phyloP scores from a whole-genome alignment of 2,888 invertebrate genomes.

The Osmoderma eremita region DNA sequence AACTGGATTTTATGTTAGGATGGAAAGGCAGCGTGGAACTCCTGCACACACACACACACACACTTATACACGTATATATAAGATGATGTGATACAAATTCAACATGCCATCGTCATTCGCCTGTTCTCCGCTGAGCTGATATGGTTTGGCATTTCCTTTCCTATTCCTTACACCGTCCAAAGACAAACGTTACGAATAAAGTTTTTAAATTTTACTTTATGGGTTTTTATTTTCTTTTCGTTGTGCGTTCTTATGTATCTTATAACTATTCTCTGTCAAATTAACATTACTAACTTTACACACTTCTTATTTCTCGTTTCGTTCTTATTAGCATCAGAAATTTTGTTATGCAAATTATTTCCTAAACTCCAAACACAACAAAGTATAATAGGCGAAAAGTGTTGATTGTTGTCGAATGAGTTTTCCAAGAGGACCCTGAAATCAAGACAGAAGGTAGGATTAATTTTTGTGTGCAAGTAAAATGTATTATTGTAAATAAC shows the following conservation, averaged over 20 bases:
- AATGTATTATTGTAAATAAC: neutral
- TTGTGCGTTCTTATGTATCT: neutral
- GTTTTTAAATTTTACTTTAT: conserved; percentile 27
- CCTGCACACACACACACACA: conserved; percentile 24
- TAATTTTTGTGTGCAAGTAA: conserved; percentile 1
- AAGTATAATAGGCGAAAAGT: conserved; percentile 26
- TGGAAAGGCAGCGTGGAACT: conserved; percentile 33
- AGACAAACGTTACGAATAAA: conserved; percentile 30
- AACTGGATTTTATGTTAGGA: conserved; percentile 38
- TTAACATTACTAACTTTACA: neutral
- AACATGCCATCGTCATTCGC: conserved; percentile 38
- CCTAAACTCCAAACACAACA: neutral
- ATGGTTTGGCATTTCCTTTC: conserved; percentile 35
- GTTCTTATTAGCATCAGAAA: conserved; percentile 1
- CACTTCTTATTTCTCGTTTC: neutral
- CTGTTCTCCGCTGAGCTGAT: conserved; percentile 37
- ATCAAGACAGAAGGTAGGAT: conserved; percentile 27
- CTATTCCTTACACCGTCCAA: conserved; percentile 19
- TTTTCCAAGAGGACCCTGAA: conserved; percentile 14
- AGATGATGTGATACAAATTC: conserved; percentile 38
- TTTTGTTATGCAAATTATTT: conserved; percentile 2
- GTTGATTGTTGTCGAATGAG: neutral
- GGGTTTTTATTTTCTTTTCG: conserved; percentile 26
- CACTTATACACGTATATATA: conserved; percentile 26
- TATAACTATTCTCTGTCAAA: neutral